Evolutionary conservation across 2,113 vertebrate species (phyloP).

Genomic region (Australoheros scitulus): DNA sequence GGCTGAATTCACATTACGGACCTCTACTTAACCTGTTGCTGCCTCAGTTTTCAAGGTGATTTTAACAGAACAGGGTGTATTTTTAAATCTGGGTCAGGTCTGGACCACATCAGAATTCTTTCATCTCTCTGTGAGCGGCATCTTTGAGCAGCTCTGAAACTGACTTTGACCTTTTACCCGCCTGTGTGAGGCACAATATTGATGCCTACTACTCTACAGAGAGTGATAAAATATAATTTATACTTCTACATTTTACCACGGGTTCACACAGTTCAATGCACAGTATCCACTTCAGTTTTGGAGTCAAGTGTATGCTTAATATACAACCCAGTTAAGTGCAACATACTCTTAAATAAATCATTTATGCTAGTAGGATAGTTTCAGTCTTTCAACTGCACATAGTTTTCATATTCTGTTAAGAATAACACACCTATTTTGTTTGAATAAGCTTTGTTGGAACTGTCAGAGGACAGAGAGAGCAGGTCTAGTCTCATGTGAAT

Average conservation of each 20-base stretch:
- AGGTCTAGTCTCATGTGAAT: no score
- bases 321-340: no score
- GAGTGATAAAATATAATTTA: not conserved
- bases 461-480: no score
- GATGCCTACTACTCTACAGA: not conserved
- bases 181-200: not conserved
- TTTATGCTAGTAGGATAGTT: no score
- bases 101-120: not conserved
- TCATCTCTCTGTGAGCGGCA: not conserved
- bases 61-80: not conserved
- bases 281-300: not conserved
- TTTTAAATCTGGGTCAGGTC: conserved; percentile 6
- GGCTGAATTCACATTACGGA: not conserved
- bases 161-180: not conserved
- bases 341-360: no score
- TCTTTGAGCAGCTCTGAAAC: not conserved
- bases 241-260: not conserved
- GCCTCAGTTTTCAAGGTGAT: not conserved
- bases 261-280: not conserved
- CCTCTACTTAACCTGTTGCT: not conserved
- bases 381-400: no score
- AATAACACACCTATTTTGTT: no score
- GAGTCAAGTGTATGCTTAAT: not conserved
- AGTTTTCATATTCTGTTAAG: no score
- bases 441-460: no score